Base-by-base conservation (phyloP, 1,140 invertebrate species). In the Asobara japonica region DNA sequence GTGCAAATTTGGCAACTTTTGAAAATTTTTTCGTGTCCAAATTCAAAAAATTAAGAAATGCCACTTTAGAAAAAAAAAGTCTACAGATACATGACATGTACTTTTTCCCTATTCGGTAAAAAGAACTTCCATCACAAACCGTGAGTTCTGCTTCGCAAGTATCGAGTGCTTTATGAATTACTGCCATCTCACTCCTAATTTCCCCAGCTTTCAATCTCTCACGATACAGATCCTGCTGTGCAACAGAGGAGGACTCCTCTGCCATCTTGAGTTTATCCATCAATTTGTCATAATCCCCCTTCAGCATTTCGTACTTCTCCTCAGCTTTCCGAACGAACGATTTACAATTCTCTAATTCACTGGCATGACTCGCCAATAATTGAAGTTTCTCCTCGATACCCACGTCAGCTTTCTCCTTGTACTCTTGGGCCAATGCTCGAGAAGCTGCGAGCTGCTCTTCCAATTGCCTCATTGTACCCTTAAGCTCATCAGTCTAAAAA, bases 391-490 rank as follows among this genome's bases (percentile, higher is more conserved):
- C 88, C 74, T 88, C 89, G 3, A 89, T 78, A n/a, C 89, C 72
- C 66, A 76, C 78, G 74, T 91, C 91, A 71, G 86, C 89, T 83
- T 93, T 93, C 65, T 91, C 90, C 86, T 93, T 91, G 78, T 90
- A 92, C 11, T 90, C 90, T 31, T 91, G 90, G 4, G 91, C 91
- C 22, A 92, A 77, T 77, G 91, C 90, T 62, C 93, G 82, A 41
- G 90, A 89, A 87, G 92, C 91, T 27, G 91, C 90, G 2, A 92
- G 81, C 88, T 93, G 92, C 10, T 87, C 84, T 85, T 93, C 91
- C 78, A 89, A 90, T 45, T 90, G 89, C 73, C 87, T 88, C 3
- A 91, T 88, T 90, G 91, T 91, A 85, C 73, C 68, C 51, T 86
- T 48, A 16, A 3, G 1, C n/a, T 48, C 18, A 13, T 48, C n/a